phyloP scores from a whole-genome alignment of 2,888 invertebrate genomes.

The Flexamia atlantica region DNA sequence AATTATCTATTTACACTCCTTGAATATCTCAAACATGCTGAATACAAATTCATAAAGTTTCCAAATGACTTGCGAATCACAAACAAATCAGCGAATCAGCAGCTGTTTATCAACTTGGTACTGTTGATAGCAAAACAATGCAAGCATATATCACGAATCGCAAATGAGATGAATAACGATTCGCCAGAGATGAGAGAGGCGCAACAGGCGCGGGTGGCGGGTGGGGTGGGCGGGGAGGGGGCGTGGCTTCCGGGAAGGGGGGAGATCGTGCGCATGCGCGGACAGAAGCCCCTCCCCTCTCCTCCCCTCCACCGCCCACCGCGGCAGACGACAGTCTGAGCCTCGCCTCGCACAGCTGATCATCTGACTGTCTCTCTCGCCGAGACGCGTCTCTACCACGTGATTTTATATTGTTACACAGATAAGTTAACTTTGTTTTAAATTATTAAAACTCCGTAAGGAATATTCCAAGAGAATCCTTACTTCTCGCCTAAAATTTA shows the following conservation, averaged over 20 bases:
- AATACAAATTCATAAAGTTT: neutral
- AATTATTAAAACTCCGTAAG: too few species aligned
- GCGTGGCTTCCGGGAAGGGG: conserved; percentile 45
- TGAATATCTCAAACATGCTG: too few species aligned
- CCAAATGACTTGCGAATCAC: neutral
- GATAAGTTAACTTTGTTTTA: too few species aligned
- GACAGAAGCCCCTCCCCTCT: conserved; percentile 68
- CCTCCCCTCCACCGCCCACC: conserved; percentile 71
- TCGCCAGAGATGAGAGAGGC: conserved; percentile 9
- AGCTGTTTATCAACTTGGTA: neutral
- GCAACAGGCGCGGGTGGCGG: conserved; percentile 45
- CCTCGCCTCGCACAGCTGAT: conserved; percentile 41
- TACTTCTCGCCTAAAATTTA: neutral
- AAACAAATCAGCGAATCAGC: neutral
- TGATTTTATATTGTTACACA: neutral
- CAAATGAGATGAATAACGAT: conserved; percentile 41
- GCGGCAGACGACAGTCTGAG: conserved; percentile 43
- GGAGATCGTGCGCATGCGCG: conserved; percentile 61
- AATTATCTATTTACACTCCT: too few species aligned
- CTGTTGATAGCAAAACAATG: neutral
- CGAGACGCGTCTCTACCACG: conserved; percentile 42
- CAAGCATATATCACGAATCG: conserved; percentile 22
- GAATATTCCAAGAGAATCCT: too few species aligned
- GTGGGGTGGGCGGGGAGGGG: conserved; percentile 45
- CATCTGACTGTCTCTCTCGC: neutral